Evolutionary conservation across 2,888 invertebrate species (phyloP), one percentile per base, ranked within the genome.

Genomic region (Geotrupes spiniger): DNA sequence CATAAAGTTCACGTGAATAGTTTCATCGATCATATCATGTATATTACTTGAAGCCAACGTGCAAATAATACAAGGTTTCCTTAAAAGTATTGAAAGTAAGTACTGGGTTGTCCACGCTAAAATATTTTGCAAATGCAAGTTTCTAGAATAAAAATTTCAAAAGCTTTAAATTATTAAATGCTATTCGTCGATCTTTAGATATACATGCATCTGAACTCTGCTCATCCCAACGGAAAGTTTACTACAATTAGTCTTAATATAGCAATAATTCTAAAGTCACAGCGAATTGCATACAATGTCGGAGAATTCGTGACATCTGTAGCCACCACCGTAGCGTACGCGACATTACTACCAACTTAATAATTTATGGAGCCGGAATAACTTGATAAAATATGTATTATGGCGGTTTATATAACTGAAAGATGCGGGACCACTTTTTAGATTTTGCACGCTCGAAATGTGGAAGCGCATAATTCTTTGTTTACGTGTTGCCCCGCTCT

Each of bases 341-440:
- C 39, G 21, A 45, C 10, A 53, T 53, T 54, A 53, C 52, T 52
- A 51, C 52, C 27, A 55, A 56, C 56, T 58, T 58, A 57, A 59
- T 59, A 61, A 61, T 60, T 62, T 59, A 61, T 59, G 57, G 58
- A 49, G 50, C 56, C 50, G 58, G 56, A 60, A 59, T 54, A 56
- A 54, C 56, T 53, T 57, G 54, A 56, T 58, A 52, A 55, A 59
- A 52, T 54, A 55, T 57, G 45, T 29, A 49, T 16, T 33, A 43
- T 36, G 38, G 28, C 39, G 46, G 36, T 46, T 52, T 52, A 11
- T 10, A 38, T 43, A 42, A 29, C 26, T 14, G 40, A 16, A 9
- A 42, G 36, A 8, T 42, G 33, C 15, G 16, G 54, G 47, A 15
- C 52, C 38, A 49, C 46, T 56, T 56, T 52, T 54, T 46, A 41